Evolutionary conservation across 2,113 vertebrate species (phyloP), one percentile per base, ranked within the genome.

Genomic region (Corapipo altera): DNA sequence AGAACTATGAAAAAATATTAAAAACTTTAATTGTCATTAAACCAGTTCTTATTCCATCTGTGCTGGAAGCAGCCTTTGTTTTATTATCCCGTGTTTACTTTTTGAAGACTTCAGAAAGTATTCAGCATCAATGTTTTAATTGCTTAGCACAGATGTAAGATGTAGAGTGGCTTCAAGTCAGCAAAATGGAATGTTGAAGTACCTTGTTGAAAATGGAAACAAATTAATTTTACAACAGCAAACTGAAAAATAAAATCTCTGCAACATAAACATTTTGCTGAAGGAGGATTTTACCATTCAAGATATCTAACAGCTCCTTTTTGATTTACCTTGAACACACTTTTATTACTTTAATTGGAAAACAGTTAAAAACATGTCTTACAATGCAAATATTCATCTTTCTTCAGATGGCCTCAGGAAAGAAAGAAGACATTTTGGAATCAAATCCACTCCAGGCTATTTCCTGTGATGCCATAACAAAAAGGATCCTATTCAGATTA

Each of bases 311-410:
- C 41, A 79, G 51, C 23, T 87, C 67, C 37, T 93, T 89, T 89
- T 85, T 89, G 71, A 94, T 96, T 93, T 96, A 94, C 93, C 95
- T 95, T 79, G 80, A 96, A 89, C 69, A 67, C 43, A 33, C 46
- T 96, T 97, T 96, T 94, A 93, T 95, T 88, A 64, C 77, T 92
- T 91, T 91, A 92, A 96, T 85, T 92, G 83, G 78, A 94, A 95
- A 84, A 69, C 85, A 96, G 71, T 77, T 96, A 81, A 95, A 96
- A 92, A 18, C n/a, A 35, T 49, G 12, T 74, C 70, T 91, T 72
- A 46, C 69, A 11, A 30, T 77, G 65, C 85, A 93, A 95, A 92
- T 89, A 93, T 65, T 84, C 77, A 49, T 46, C 37, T 87, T 83
- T 67, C 44, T 93, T 91, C 55, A 76, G 93, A 95, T 8, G 19